These are phyloP conservation scores for Dioctria linearis DNA, from an alignment of 2,888 invertebrate species.

Conservation along the genomic window DNA sequence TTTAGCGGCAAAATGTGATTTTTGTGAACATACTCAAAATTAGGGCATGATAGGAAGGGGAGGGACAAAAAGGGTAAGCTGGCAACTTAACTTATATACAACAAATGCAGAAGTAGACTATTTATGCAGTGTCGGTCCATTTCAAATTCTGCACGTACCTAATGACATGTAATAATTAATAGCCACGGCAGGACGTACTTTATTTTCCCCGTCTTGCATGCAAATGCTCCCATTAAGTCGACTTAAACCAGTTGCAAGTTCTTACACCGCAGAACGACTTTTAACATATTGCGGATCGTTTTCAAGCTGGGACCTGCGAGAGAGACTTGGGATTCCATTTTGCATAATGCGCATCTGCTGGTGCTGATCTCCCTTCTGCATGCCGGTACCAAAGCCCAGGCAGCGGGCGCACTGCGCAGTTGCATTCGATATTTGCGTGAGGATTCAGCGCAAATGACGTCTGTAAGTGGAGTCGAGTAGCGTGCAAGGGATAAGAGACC, in stretches of 20 bases:
- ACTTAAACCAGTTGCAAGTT: conserved; percentile 59
- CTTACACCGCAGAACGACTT: conserved; percentile 53
- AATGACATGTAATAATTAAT: conserved; percentile 63
- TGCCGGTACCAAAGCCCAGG: not conserved
- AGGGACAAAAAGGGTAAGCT: conserved; percentile 7
- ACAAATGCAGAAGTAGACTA: conserved; percentile 17
- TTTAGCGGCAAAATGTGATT: conserved; percentile 32
- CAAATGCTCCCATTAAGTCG: conserved; percentile 63
- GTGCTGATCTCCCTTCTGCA: conserved; percentile 57
- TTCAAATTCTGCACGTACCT: conserved; percentile 61
- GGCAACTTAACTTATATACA: conserved; percentile 29
- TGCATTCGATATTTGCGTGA: conserved; percentile 42
- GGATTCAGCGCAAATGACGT: conserved; percentile 49
- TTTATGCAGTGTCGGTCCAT: conserved; percentile 57
- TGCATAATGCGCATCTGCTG: conserved; percentile 63
- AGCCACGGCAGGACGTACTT: conserved; percentile 60
- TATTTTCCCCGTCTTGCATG: conserved; percentile 61
- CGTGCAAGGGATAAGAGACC: conserved; percentile 34
- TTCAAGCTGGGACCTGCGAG: conserved; percentile 56
- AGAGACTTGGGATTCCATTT: conserved; percentile 60
- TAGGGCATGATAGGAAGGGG: conserved; percentile 12
- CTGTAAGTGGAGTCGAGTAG: conserved; percentile 31
- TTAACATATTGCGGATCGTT: conserved; percentile 58
- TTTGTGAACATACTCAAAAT: conserved; percentile 45
- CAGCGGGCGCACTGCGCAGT: conserved; percentile 2